These are phyloP conservation scores for Xestia ashworthii DNA, from an alignment of 2,888 invertebrate genomes.

Conservation along the genomic window DNA sequence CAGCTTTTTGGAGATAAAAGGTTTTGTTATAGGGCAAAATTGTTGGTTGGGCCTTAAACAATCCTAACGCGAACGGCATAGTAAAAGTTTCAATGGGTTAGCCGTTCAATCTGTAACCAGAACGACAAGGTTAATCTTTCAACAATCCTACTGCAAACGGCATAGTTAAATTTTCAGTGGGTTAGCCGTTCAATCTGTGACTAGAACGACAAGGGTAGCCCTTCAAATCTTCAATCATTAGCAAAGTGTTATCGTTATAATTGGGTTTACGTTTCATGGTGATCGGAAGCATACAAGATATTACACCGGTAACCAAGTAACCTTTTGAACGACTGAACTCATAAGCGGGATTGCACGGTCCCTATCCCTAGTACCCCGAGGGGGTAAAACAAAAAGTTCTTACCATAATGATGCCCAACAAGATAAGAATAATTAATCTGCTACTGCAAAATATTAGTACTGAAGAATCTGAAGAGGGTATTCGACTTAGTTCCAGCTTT, in stretches of 20 bases:
- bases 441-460: neutral
- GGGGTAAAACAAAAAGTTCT: neutral
- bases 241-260: neutral
- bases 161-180: neutral
- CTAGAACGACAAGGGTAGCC: neutral
- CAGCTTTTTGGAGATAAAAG: too few species aligned
- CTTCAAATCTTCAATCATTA: neutral
- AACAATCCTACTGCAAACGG: neutral
- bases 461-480: neutral
- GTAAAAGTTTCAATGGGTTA: neutral
- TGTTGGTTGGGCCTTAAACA: too few species aligned
- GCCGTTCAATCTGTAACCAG: neutral
- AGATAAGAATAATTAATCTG: neutral
- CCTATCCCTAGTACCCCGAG: neutral
- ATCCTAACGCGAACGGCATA: neutral
- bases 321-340: constrained; percentile 18
- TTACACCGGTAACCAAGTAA: constrained; percentile 5
- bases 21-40: too few species aligned
- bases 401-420: neutral
- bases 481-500: neutral
- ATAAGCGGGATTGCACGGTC: neutral
- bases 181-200: neutral
- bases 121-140: neutral
- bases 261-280: neutral
- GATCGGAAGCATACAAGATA: neutral